Conservation (phyloP, 2,113 vertebrate genomes). For the Scopus umbretta region DNA sequence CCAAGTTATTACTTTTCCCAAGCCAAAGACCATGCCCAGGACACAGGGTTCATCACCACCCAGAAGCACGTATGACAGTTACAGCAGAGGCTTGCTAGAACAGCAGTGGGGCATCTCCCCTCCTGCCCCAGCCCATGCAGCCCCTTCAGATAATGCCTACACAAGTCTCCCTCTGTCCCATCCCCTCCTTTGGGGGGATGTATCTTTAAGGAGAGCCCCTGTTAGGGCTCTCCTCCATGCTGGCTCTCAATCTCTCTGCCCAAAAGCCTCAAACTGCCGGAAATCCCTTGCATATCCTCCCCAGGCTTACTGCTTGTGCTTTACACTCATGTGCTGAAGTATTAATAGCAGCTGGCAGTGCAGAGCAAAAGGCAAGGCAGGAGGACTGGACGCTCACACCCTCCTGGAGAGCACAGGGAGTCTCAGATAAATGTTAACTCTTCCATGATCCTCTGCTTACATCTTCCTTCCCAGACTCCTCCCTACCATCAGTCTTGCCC, state of each 20-base stretch:
- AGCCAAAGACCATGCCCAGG: background rate
- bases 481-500: background rate
- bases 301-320: background rate
- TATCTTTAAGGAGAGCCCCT: background rate
- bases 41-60: background rate
- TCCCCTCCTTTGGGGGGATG: rapidly evolving
- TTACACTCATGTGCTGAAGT: background rate
- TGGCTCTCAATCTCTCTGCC: background rate
- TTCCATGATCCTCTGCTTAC: background rate
- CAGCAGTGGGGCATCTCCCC: background rate
- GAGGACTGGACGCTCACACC: background rate
- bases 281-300: background rate
- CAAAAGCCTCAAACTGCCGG: background rate
- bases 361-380: background rate
- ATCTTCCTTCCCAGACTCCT: background rate
- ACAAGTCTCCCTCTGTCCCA: background rate
- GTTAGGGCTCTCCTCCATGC: background rate
- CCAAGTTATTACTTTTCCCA: background rate
- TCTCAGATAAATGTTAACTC: background rate
- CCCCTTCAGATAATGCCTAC: background rate
- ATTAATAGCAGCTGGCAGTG: background rate
- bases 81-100: background rate
- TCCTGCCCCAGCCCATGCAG: background rate
- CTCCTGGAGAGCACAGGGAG: background rate
- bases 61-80: background rate